Conservation (phyloP, 2,113 vertebrate genomes). For the Trichechus manatus region DNA sequence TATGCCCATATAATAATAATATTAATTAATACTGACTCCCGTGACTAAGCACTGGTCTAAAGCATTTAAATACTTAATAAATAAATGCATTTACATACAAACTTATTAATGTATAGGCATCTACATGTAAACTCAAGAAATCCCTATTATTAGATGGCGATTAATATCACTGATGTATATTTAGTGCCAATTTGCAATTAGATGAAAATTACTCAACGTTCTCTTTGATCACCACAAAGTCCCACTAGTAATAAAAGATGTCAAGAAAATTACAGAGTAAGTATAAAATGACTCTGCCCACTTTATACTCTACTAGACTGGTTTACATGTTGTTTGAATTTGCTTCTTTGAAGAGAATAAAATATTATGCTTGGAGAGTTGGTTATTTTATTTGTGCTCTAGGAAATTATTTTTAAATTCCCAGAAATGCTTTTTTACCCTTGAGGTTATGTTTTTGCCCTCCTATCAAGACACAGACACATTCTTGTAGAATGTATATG, state of each 20-base stretch:
- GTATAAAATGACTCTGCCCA: background rate
- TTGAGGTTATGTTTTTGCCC: background rate
- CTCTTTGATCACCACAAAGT: background rate
- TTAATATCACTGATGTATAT: background rate
- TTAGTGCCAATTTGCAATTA: background rate
- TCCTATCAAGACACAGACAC: background rate
- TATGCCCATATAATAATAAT: background rate
- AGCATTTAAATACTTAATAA: background rate
- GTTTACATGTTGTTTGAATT: constrained; percentile 51
- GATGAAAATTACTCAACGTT: constrained; percentile 7
- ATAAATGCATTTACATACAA: background rate
- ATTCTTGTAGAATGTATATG: background rate
- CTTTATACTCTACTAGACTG: background rate
- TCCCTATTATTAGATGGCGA: background rate
- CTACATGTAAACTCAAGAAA: background rate
- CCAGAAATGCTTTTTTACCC: background rate
- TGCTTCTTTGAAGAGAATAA: constrained; percentile 46
- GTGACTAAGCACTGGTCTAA: background rate
- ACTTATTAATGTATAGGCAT: background rate
- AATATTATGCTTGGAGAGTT: constrained; percentile 34
- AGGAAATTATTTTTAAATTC: constrained; percentile 63
- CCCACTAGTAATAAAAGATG: constrained; percentile 49
- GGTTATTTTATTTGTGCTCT: constrained; percentile 65
- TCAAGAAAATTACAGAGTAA: constrained; percentile 13
- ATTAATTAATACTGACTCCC: background rate